These are phyloP conservation scores for Heliconius hortense DNA, from an alignment of 2,888 invertebrate genomes.

Conservation along the genomic window DNA sequence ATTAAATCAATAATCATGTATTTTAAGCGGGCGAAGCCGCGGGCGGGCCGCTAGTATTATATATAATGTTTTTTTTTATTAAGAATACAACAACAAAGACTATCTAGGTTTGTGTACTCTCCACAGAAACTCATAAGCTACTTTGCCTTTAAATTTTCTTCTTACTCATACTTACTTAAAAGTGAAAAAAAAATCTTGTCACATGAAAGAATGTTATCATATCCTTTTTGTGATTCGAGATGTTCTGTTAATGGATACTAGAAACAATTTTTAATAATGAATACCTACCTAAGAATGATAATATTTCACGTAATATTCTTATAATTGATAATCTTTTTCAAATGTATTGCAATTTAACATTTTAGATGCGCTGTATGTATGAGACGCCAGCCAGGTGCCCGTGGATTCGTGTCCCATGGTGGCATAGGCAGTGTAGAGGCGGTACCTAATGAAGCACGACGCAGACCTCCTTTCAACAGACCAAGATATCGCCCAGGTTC, in stretches of 20 bases:
- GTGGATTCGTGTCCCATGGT: conserved; percentile 43
- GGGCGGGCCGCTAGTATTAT: too few species aligned
- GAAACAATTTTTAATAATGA: neutral
- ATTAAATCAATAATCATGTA: too few species aligned
- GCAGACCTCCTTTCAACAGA: conserved; percentile 41
- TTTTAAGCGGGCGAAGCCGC: too few species aligned
- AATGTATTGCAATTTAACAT: neutral
- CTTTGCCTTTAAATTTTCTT: too few species aligned
- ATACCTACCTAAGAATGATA: neutral
- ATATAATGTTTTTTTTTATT: too few species aligned
- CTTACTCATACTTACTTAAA: too few species aligned
- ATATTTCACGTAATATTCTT: neutral
- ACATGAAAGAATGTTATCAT: too few species aligned
- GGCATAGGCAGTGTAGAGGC: conserved; percentile 53
- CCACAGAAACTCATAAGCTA: too few species aligned
- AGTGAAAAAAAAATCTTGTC: too few species aligned
- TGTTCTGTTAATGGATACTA: neutral
- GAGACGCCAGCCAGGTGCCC: conserved; percentile 57
- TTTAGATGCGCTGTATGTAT: conserved; percentile 72
- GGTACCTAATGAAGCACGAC: conserved; percentile 63
- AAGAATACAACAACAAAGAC: too few species aligned
- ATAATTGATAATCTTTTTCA: neutral
- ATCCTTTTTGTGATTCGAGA: too few species aligned
- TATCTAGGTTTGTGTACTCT: too few species aligned
- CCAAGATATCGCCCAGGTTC: conserved; percentile 37